Evolutionary conservation across 2,113 vertebrate genomes (phyloP).

Genomic region (Mormoops blainvillei): DNA sequence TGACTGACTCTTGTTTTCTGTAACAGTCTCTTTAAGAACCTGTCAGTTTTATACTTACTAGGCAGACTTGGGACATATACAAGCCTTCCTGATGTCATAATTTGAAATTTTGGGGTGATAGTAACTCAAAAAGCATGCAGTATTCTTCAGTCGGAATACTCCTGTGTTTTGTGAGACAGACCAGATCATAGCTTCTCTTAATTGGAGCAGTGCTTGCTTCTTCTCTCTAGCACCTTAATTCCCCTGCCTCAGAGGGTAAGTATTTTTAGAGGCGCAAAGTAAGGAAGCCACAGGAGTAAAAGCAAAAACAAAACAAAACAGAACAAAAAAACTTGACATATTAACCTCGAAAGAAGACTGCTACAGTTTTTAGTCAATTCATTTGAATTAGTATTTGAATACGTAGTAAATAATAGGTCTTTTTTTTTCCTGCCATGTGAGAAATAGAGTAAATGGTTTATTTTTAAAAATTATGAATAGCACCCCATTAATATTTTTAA

Average conservation of each 20-base stretch:
- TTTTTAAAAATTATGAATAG: too few species aligned
- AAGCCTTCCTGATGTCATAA: neutral
- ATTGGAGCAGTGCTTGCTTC: constrained; percentile 19
- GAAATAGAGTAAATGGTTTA: neutral
- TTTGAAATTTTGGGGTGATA: neutral
- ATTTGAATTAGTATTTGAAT: constrained; percentile 32
- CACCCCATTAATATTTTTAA: too few species aligned
- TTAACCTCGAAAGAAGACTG: constrained; percentile 54
- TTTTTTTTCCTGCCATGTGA: neutral
- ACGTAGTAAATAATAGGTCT: neutral
- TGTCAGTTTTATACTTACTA: neutral
- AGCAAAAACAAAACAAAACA: neutral
- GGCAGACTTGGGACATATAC: neutral
- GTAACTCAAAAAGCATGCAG: neutral
- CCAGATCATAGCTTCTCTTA: neutral
- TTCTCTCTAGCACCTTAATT: constrained; percentile 38
- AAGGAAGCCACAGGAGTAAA: constrained; percentile 25
- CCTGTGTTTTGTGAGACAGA: neutral
- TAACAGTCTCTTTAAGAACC: neutral
- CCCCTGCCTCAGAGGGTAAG: constrained; percentile 48
- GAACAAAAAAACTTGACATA: constrained; percentile 7
- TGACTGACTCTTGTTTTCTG: neutral
- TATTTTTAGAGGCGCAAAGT: constrained; percentile 48
- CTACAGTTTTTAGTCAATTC: constrained; percentile 11
- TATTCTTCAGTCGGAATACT: neutral